Conservation (phyloP, 2,113 vertebrate genomes). For the Macquaria ambigua region DNA sequence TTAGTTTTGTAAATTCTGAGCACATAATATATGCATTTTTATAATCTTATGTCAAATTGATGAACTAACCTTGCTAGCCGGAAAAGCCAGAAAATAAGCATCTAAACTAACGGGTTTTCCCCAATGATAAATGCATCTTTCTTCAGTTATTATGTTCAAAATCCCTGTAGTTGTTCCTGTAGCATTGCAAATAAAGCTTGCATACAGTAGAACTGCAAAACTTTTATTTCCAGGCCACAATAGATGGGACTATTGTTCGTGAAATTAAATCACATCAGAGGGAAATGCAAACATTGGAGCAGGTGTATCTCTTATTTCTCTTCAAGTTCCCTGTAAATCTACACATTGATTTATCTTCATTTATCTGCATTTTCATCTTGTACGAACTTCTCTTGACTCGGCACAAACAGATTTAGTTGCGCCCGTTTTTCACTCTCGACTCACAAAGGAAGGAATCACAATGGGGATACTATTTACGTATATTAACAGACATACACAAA, state of each 20-base stretch:
- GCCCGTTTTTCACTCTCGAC: background rate
- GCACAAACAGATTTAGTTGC: constrained; percentile 15
- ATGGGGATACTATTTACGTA: background rate
- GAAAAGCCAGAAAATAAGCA: background rate
- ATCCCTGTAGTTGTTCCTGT: background rate
- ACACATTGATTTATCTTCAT: constrained; percentile 5
- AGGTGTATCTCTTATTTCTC: background rate
- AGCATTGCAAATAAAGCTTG: background rate
- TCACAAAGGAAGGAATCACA: background rate
- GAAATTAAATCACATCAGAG: background rate
- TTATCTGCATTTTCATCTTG: constrained; percentile 5
- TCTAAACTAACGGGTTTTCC: background rate
- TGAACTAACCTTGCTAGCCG: background rate
- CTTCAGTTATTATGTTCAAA: background rate
- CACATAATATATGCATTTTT: background rate
- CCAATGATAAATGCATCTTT: background rate
- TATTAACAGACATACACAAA: background rate
- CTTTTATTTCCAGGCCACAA: background rate
- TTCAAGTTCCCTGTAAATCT: background rate
- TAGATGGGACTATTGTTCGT: background rate
- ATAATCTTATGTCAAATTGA: background rate
- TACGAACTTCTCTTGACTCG: background rate
- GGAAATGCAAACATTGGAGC: background rate
- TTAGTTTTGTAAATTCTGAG: background rate
- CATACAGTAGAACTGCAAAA: background rate